A percentile compares a stretch with the other conserved stretches of the same genome.
These are phyloP conservation scores for Botrylloides violaceus DNA, from an alignment of 23 tunicate genomes.

Conservation along the genomic window DNA sequence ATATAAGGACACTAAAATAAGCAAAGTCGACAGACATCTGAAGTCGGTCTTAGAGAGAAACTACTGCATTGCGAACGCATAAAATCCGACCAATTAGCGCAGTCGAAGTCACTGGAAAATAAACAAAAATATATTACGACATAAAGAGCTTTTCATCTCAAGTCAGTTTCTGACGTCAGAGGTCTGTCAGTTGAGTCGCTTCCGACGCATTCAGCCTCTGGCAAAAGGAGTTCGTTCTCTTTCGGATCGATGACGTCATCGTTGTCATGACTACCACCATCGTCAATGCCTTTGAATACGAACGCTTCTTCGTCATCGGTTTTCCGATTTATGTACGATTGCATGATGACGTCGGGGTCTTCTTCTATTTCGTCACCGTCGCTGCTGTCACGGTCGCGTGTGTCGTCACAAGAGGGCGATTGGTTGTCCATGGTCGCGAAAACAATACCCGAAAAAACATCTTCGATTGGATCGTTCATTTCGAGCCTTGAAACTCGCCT, in stretches of 20 bases:
- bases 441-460: slow-evolving; percentile 65
- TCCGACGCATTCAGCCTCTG: not conserved
- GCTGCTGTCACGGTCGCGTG: not conserved
- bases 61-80: no score
- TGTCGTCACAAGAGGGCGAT: not conserved
- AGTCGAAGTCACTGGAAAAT: no score
- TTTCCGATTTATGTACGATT: not conserved
- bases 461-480: slow-evolving; percentile 90
- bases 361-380: slow-evolving; percentile 54
- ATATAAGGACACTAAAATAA: no score
- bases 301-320: not conserved
- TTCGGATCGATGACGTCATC: slow-evolving; percentile 10
- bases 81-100: no score
- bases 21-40: no score
- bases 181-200: not conserved
- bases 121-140: no score
- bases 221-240: slow-evolving; percentile 17
- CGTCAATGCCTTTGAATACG: slow-evolving; percentile 1
- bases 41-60: no score
- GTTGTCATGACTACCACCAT: not conserved
- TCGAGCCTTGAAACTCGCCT: slow-evolving; percentile 72
- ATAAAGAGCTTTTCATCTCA: slow-evolving; percentile 8
- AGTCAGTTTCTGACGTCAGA: not conserved
- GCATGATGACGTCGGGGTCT: slow-evolving; percentile 50
- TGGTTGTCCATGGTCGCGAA: slow-evolving; percentile 53